Evolutionary conservation across 2,113 vertebrate genomes (phyloP).

Genomic region (Cottus gobio): DNA sequence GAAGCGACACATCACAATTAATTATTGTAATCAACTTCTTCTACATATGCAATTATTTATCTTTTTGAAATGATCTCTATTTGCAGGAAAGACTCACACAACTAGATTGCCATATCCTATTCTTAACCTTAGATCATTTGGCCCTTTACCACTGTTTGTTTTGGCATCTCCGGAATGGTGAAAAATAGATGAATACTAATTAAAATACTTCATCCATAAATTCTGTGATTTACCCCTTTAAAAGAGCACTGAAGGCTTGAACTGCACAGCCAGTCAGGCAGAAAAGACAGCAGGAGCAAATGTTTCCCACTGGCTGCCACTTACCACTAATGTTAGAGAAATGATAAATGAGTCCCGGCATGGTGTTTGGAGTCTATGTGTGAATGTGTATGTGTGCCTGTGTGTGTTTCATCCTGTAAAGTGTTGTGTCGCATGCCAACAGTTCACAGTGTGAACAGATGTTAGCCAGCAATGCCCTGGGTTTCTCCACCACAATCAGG

Average conservation of each 20-base stretch:
- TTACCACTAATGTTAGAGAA: conserved; percentile 74
- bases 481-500: conserved; percentile 69
- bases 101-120: not conserved
- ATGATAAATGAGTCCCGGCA: conserved; percentile 68
- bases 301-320: conserved; percentile 67
- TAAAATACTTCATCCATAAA: conserved; percentile 31
- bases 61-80: not conserved
- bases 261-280: conserved; percentile 48
- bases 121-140: not conserved
- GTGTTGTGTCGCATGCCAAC: conserved; percentile 68
- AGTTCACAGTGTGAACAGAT: conserved; percentile 85
- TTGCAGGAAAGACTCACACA: not conserved
- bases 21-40: not conserved
- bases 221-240: conserved; percentile 18
- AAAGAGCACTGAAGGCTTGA: conserved; percentile 24
- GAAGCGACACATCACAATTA: not conserved
- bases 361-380: conserved; percentile 43
- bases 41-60: not conserved
- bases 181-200: conserved; percentile 28
- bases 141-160: not conserved
- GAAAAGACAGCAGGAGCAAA: conserved; percentile 64
- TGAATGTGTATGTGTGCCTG: conserved; percentile 32
- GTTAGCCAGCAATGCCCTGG: conserved; percentile 74
- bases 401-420: conserved; percentile 51
- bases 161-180: not conserved